phyloP scores from a whole-genome alignment of 2,797 vertebrate species.

The Myripristis jacobus region DNA sequence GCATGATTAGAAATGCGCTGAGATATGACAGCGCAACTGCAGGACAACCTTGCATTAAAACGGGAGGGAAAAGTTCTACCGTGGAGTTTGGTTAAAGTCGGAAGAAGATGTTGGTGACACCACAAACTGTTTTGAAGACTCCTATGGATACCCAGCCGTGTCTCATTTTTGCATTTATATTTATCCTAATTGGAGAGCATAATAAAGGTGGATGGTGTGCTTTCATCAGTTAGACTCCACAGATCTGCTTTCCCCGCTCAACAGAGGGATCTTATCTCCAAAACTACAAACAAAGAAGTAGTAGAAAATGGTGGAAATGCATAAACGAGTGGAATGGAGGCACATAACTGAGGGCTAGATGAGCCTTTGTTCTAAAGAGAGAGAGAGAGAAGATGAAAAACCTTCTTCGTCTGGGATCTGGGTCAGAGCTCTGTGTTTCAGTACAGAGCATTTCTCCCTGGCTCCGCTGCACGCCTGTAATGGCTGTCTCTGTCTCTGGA shows the following conservation, averaged over 20 bases:
- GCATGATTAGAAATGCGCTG: conserved; percentile 14
- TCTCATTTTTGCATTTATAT: conserved; percentile 38
- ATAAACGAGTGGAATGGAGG: conserved; percentile 66
- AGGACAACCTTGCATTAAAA: conserved; percentile 3
- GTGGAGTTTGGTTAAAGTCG: conserved; percentile 46
- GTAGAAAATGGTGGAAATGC: conserved; percentile 61
- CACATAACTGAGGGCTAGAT: conserved; percentile 76
- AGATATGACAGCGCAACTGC: not conserved
- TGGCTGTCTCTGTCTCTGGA: conserved; percentile 58
- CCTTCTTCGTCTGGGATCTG: conserved; percentile 74
- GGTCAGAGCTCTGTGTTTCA: conserved; percentile 78
- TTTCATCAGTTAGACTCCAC: conserved; percentile 59
- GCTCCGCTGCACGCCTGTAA: conserved; percentile 58
- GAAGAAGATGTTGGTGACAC: conserved; percentile 53
- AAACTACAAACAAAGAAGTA: conserved; percentile 53
- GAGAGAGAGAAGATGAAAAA: conserved; percentile 76
- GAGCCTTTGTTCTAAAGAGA: conserved; percentile 80
- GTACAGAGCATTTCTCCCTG: conserved; percentile 45
- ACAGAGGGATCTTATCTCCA: conserved; percentile 51
- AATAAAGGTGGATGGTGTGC: conserved; percentile 53
- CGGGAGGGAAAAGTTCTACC: conserved; percentile 14
- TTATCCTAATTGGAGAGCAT: conserved; percentile 66
- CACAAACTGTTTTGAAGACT: conserved; percentile 28
- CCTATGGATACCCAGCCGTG: conserved; percentile 29
- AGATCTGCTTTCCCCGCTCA: conserved; percentile 41